Percentiles rank a stretch among this genome's conserved stretches.
Conservation (phyloP, 2,888 invertebrate species). For the Agrilus biguttatus region DNA sequence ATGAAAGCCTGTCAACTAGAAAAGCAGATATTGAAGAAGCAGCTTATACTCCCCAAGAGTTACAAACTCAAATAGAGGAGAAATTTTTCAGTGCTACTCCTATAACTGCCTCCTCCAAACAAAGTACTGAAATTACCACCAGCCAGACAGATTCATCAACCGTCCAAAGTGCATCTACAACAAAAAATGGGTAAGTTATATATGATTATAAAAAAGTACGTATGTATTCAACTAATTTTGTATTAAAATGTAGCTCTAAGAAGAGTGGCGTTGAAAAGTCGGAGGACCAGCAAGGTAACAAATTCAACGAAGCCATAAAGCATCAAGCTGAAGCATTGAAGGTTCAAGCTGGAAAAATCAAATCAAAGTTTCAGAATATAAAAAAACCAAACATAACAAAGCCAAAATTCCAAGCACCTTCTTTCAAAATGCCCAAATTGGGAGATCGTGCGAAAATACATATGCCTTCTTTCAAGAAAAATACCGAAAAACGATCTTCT, state of each 20-base stretch:
- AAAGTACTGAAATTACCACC: conserved; percentile 7
- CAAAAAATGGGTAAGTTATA: conserved; percentile 29
- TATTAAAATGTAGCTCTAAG: conserved; percentile 4
- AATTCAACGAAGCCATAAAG: conserved; percentile 20
- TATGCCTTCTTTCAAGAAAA: conserved; percentile 39
- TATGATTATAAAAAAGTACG: conserved; percentile 1
- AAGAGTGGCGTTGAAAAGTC: conserved; percentile 8
- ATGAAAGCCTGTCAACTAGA: conserved; percentile 28
- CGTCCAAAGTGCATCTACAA: conserved; percentile 46
- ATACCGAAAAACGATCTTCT: conserved; percentile 18
- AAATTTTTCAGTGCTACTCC: conserved; percentile 46
- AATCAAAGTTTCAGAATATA: conserved; percentile 37
- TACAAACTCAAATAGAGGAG: conserved; percentile 43
- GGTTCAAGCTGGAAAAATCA: conserved; percentile 57
- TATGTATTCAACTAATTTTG: background rate
- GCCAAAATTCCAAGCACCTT: conserved; percentile 39
- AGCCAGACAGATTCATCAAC: conserved; percentile 50
- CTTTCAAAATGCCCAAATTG: conserved; percentile 44
- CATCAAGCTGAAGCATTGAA: conserved; percentile 32
- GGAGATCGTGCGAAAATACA: conserved; percentile 47
- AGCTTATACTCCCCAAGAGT: conserved; percentile 26
- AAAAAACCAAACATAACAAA: conserved; percentile 16
- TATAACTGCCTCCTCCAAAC: conserved; percentile 33
- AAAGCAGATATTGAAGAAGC: conserved; percentile 29
- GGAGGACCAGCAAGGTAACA: conserved; percentile 9